Conservation (phyloP, 2,888 invertebrate genomes). For the Philhelius pedissequus region DNA sequence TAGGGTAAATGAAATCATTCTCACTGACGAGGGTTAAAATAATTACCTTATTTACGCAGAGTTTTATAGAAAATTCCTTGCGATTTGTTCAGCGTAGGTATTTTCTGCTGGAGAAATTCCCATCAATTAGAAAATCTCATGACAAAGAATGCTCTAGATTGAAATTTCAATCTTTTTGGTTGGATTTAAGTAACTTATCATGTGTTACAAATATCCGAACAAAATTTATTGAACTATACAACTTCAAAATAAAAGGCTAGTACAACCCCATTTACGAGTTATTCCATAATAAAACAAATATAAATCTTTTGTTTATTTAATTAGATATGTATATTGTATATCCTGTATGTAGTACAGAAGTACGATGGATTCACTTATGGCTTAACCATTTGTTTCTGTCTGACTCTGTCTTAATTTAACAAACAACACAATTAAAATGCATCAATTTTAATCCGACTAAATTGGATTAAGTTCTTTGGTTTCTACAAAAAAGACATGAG, state of each 20-base stretch:
- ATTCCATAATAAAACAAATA: background rate
- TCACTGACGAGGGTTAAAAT: conserved; percentile 69
- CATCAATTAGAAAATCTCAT: conserved; percentile 60
- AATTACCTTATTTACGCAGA: conserved; percentile 68
- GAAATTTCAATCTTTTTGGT: conserved; percentile 35
- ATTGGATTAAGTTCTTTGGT: conserved; percentile 66
- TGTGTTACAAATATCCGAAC: background rate
- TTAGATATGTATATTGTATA: background rate
- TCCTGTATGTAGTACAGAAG: background rate
- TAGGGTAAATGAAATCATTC: conserved; percentile 58
- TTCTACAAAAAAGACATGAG: conserved; percentile 2
- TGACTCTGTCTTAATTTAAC: conserved; percentile 55
- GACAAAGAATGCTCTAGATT: conserved; percentile 48
- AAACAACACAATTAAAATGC: conserved; percentile 62
- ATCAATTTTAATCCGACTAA: conserved; percentile 65
- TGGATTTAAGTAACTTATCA: conserved; percentile 12
- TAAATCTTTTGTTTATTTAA: conserved; percentile 43
- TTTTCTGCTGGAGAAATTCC: conserved; percentile 28
- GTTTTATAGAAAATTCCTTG: conserved; percentile 51
- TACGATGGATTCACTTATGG: conserved; percentile 1
- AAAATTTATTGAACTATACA: background rate
- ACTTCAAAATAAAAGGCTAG: background rate
- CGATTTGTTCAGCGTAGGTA: conserved; percentile 1
- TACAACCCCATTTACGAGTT: background rate
- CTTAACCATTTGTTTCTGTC: conserved; percentile 19